Conservation (phyloP, 2,888 invertebrate species). For the Watsonalla cultraria region DNA sequence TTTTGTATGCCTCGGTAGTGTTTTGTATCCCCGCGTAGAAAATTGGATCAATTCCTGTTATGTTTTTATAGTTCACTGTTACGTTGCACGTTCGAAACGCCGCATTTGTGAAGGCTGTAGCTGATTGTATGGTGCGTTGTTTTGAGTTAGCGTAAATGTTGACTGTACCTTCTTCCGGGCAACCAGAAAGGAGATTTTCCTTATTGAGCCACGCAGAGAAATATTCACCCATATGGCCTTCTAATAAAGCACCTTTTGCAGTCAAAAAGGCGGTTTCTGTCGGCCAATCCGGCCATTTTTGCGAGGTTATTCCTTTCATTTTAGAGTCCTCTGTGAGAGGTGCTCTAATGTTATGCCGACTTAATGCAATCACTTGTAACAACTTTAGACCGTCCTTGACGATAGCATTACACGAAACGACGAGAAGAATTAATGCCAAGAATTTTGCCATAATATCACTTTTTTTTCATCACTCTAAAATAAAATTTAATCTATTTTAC, state of each 20-base stretch:
- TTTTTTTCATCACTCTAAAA: too few relatives aligned
- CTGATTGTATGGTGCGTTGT: conserved; percentile 50
- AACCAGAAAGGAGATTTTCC: conserved; percentile 34
- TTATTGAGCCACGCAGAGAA: conserved; percentile 45
- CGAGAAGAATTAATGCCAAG: too few relatives aligned
- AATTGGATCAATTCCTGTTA: conserved; percentile 34
- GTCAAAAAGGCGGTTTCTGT: conserved; percentile 43
- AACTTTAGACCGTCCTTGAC: conserved; percentile 1
- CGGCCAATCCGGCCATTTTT: conserved; percentile 45
- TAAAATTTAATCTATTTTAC: too few relatives aligned
- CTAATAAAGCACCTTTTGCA: conserved; percentile 48
- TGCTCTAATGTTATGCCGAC: conserved; percentile 54
- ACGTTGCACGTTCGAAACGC: conserved; percentile 52
- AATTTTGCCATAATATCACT: too few relatives aligned
- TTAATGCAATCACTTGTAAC: conserved; percentile 48
- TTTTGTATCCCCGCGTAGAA: conserved; percentile 48
- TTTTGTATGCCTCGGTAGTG: conserved; percentile 25
- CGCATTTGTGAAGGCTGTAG: conserved; percentile 39
- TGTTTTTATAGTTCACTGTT: conserved; percentile 30
- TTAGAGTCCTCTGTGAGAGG: conserved; percentile 30
- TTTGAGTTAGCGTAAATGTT: conserved; percentile 50
- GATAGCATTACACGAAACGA: conserved; percentile 15
- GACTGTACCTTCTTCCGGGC: conserved; percentile 35
- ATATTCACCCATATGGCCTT: conserved; percentile 52
- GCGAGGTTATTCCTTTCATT: conserved; percentile 23